Base-by-base conservation (phyloP, 2,888 invertebrate genomes). In the Rhyacophila evoluta region DNA sequence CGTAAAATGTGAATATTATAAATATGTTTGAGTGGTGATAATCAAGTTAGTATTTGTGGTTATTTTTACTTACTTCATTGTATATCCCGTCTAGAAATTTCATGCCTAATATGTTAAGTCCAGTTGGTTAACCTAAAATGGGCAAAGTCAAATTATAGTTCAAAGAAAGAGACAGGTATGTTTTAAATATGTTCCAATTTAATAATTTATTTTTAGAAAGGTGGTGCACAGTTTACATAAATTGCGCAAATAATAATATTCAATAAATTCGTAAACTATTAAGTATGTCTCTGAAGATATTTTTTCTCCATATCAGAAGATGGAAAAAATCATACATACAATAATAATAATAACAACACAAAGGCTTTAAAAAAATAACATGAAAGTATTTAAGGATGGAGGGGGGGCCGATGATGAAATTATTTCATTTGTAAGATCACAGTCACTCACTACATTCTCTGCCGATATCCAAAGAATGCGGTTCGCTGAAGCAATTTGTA, bases 321-420 rank as follows among this genome's bases (percentile, higher is more conserved):
- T 19, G 15, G 55, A 55, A 55, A 55, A 8, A 19, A 55, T 72
- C 33, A 67, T 19, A 67, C 38, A 77, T 71, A 73, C 75, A 77
- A 72, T 77, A 72, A 68, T 72, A 37, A 72, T 36, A 71, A 71
- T 72, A 72, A 72, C 29, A 28, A 41, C 39, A 78, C 75, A 78
- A 75, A 75, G 75, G 79, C 72, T 79, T 79, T 39, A 73, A 75
- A 78, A 77, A 77, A 78, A 74, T 74, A 74, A 78, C 71, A 71
- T 69, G 70, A 55, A 10, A 11, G 41, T 71, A 72, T 41, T 73
- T 55, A 67, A 72, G 37, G 69, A 69, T 28, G 28, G 33, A 72
- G 15, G 72, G 55, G n/a, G 68, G 72, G 72, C 72, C 19, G 72
- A 71, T 36, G 71, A 72, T 72, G 19, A 19, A 72, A 37, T 37